Percentiles rank a stretch among this genome's conserved stretches.
Conservation (phyloP, 1,140 invertebrate genomes). For the Pseudobourletiella spinata region DNA sequence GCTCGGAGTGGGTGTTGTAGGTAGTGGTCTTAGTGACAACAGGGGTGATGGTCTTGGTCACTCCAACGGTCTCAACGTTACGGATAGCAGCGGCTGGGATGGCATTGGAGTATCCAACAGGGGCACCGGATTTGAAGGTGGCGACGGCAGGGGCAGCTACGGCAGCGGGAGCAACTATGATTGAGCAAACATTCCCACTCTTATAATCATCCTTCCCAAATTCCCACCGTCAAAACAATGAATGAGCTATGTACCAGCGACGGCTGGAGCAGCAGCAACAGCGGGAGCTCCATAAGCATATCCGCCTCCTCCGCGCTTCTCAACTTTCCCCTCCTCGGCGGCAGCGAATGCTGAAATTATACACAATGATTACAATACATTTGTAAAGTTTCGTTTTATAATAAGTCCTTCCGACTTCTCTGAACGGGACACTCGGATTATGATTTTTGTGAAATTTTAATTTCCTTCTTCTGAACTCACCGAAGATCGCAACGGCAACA, state of each 20-base stretch:
- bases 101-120: constrained; percentile 10
- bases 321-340: not conserved
- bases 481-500: constrained; percentile 4
- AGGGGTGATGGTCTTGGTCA: constrained; percentile 35
- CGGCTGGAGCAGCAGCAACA: not conserved
- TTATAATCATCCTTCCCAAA: no score
- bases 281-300: constrained; percentile 9
- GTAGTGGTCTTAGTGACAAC: constrained; percentile 31
- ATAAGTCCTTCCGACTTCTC: no score
- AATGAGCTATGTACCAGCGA: not conserved
- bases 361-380: not conserved
- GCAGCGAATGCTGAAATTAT: not conserved
- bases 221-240: no score
- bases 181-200: not conserved
- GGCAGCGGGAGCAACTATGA: not conserved
- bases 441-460: no score
- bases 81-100: constrained; percentile 32
- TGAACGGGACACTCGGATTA: no score
- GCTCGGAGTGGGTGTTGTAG: constrained; percentile 30
- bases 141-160: constrained; percentile 4
- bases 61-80: constrained; percentile 32
- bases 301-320: constrained; percentile 3
- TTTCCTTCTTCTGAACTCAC: no score
- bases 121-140: constrained; percentile 2
- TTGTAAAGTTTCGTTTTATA: no score